A percentile compares a stretch with the other conserved stretches of the same genome.
phyloP scores from a whole-genome alignment of 1,140 invertebrate species.

The Lordiphosa clarofinis region DNA sequence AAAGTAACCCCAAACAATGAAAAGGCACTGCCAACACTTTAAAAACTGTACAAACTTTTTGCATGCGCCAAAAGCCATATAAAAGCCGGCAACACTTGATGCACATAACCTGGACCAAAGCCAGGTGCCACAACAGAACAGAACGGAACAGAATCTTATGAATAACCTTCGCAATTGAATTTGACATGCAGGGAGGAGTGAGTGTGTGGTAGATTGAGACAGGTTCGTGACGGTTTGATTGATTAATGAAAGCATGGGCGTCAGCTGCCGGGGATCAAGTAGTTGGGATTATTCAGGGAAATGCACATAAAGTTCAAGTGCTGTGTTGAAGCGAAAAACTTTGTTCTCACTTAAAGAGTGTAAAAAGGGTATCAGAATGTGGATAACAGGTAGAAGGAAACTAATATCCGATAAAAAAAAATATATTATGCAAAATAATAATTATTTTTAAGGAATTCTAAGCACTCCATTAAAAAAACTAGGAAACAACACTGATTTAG shows the following conservation, averaged over 20 bases:
- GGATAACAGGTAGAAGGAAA: no score
- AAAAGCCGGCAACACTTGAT: constrained; percentile 37
- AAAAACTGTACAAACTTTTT: constrained; percentile 22
- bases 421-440: no score
- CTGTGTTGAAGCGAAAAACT: no score
- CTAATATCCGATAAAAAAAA: no score
- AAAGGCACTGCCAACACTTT: constrained; percentile 46
- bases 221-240: constrained; percentile 37
- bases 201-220: constrained; percentile 14
- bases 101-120: constrained; percentile 38
- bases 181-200: constrained; percentile 35
- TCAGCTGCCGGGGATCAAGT: not conserved
- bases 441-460: no score
- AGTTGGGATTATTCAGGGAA: not conserved
- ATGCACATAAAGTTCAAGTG: not conserved
- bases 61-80: constrained; percentile 50
- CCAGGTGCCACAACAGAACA: constrained; percentile 8
- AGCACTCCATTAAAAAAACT: no score
- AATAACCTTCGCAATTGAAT: constrained; percentile 60
- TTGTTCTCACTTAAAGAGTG: no score
- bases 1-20: constrained; percentile 39
- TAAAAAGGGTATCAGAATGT: no score
- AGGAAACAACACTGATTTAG: no score
- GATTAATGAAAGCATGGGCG: constrained; percentile 41
- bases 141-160: constrained; percentile 31